Percentiles rank a stretch among this genome's conserved stretches.
Evolutionary conservation across 2,888 invertebrate species (phyloP).

Genomic region (Cancer borealis): DNA sequence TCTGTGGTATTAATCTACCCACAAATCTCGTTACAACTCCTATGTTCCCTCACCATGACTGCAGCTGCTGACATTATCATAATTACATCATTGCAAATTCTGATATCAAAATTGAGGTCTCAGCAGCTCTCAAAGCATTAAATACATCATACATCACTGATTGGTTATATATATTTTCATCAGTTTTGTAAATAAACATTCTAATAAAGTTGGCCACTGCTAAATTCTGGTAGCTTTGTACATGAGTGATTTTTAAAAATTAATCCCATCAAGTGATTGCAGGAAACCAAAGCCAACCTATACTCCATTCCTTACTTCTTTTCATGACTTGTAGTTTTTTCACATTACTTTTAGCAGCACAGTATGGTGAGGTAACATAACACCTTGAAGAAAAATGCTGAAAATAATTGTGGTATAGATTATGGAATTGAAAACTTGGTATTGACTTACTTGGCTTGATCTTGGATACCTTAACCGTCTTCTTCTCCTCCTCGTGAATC

Average conservation of each 20-base stretch:
- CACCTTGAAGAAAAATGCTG: not conserved
- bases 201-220: not conserved
- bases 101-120: not conserved
- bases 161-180: not conserved
- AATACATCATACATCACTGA: not conserved
- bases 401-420: not conserved
- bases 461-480: conserved; percentile 65
- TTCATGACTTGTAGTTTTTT: not conserved
- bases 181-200: not conserved
- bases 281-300: not conserved
- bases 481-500: conserved; percentile 73
- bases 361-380: not conserved
- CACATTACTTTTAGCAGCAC: not conserved
- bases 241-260: not conserved
- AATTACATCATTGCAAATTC: not conserved
- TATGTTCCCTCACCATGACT: not conserved
- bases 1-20: not conserved
- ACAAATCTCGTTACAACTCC: not conserved
- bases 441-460: conserved; percentile 72
- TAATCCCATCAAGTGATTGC: not conserved
- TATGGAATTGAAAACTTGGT: not conserved
- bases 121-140: not conserved
- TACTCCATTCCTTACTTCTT: not conserved
- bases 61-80: not conserved
- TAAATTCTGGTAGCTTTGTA: not conserved